phyloP scores from a whole-genome alignment of 1,140 invertebrate species.

The Hermetia illucens region DNA sequence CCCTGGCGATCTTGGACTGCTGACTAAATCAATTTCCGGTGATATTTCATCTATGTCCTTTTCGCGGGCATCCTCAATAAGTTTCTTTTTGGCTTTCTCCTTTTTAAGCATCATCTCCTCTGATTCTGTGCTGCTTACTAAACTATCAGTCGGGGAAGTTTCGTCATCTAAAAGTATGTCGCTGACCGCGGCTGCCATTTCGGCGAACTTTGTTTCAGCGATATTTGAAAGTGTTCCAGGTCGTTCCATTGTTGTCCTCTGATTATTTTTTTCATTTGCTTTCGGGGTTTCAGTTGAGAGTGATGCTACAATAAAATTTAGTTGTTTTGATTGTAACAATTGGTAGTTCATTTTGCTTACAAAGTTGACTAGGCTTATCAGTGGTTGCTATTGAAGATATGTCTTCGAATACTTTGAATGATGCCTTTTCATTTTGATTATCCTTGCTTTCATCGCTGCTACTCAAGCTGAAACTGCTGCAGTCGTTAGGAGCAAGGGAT shows the following conservation, averaged over 20 bases:
- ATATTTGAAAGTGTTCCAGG: conserved; percentile 37
- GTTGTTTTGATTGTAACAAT: too few relatives aligned
- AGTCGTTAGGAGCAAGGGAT: conserved; percentile 43
- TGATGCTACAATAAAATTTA: background rate
- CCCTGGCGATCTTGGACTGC: conserved; percentile 43
- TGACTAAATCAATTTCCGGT: conserved; percentile 23
- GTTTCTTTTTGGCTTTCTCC: conserved; percentile 29
- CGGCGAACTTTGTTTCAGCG: conserved; percentile 61
- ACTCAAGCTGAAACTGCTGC: conserved; percentile 38
- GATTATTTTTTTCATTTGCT: conserved; percentile 16
- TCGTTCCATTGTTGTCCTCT: conserved; percentile 13
- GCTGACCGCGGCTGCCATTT: conserved; percentile 52
- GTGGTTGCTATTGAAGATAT: conserved; percentile 13
- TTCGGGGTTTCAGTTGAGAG: background rate
- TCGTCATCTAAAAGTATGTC: conserved; percentile 55
- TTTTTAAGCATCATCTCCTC: conserved; percentile 35
- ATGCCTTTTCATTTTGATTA: conserved; percentile 4
- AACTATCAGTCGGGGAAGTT: conserved; percentile 62
- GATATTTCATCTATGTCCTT: conserved; percentile 28
- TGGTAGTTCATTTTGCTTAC: background rate
- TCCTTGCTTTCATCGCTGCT: conserved; percentile 38
- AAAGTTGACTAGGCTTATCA: background rate
- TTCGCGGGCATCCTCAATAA: conserved; percentile 24
- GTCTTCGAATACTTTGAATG: background rate
- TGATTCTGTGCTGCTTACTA: conserved; percentile 54